Evolutionary conservation across 2,113 vertebrate genomes (phyloP).

Genomic region (Cercopithecus mona): DNA sequence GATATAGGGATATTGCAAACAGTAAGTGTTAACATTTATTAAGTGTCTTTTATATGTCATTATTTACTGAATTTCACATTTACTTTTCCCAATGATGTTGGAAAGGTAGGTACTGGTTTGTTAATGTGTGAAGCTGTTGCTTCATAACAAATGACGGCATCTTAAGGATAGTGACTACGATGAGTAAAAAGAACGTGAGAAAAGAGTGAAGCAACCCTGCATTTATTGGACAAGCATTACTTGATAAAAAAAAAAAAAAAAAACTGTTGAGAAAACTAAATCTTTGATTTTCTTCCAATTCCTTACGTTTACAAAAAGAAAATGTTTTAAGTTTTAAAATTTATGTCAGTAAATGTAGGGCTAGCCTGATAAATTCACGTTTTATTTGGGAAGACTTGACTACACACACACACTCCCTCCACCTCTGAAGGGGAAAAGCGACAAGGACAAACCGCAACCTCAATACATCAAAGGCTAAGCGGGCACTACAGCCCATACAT

Average conservation of each 20-base stretch:
- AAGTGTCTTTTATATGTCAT: not conserved
- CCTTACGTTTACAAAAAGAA: not conserved
- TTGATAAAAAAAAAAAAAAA: not conserved
- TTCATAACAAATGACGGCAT: conserved; percentile 9
- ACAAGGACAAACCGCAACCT: conserved; percentile 54
- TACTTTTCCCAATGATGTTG: not conserved
- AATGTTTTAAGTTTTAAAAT: conserved; percentile 15
- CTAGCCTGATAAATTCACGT: not conserved
- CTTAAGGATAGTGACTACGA: not conserved
- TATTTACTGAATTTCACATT: not conserved
- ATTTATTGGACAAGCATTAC: not conserved
- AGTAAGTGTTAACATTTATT: not conserved
- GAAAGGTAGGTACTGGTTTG: not conserved
- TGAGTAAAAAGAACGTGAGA: not conserved
- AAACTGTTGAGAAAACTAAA: conserved; percentile 20
- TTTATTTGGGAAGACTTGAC: not conserved
- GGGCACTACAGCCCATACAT: not conserved
- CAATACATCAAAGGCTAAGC: conserved; percentile 20
- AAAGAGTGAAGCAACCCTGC: not conserved
- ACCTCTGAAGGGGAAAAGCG: conserved; percentile 34
- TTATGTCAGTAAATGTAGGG: not conserved
- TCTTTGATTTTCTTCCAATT: not conserved
- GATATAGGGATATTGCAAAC: not conserved
- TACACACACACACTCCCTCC: not conserved
- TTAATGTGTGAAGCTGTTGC: not conserved